Evolutionary conservation across 2,797 vertebrate genomes (phyloP).

Genomic region (Tapera naevia): DNA sequence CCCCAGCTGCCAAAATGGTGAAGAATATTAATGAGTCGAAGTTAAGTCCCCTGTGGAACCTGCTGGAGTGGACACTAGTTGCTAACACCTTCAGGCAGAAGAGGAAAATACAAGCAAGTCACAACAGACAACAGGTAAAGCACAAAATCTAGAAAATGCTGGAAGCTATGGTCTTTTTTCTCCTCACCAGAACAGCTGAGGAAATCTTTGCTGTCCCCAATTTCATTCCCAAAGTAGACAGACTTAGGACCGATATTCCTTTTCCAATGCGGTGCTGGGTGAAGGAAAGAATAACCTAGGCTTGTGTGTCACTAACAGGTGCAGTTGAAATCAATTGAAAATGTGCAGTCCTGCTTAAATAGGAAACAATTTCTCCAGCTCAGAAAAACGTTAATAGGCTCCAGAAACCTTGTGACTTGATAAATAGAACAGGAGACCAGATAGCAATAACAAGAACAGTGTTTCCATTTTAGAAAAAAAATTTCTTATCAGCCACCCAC

Average conservation of each 20-base stretch:
- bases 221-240: background rate
- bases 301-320: background rate
- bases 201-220: background rate
- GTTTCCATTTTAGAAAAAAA: conserved; percentile 18
- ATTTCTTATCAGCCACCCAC: conserved; percentile 53
- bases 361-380: background rate
- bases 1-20: background rate
- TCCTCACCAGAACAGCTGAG: background rate
- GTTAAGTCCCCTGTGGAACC: background rate
- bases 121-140: background rate
- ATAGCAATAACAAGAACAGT: conserved; percentile 23
- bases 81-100: background rate
- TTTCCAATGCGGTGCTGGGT: background rate
- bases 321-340: background rate
- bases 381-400: conserved; percentile 6
- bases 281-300: background rate
- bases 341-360: background rate
- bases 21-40: background rate
- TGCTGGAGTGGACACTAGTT: background rate
- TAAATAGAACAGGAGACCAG: conserved; percentile 33
- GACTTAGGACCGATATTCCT: background rate
- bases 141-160: background rate
- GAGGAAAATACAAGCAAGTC: background rate
- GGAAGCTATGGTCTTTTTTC: background rate
- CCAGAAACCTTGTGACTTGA: conserved; percentile 16